Base-by-base conservation (phyloP, 2,113 vertebrate genomes). In the Chascanopsetta lugubris region DNA sequence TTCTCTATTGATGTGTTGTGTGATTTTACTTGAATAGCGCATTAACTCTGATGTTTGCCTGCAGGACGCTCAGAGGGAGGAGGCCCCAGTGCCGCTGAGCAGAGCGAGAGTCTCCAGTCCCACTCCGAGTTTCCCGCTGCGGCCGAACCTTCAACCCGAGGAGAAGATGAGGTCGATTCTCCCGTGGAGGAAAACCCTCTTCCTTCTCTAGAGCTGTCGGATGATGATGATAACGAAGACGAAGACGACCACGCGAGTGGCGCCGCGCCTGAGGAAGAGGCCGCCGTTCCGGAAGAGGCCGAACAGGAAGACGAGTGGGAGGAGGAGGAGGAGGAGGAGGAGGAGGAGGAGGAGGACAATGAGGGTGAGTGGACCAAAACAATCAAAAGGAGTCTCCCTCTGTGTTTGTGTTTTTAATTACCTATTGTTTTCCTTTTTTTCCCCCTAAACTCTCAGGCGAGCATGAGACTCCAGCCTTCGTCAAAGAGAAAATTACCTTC, bases 381-480 rank as follows among this genome's bases (percentile, higher is more conserved):
- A n/a, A n/a, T n/a, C n/a, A n/a, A n/a, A n/a, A n/a, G n/a, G n/a
- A n/a, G n/a, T n/a, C n/a, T n/a, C n/a, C n/a, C n/a, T n/a, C n/a
- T n/a, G n/a, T n/a, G n/a, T n/a, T n/a, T 8, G 8, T 43, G 42
- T 20, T 18, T 32, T 6, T 26, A 11, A n/a, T 21, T 22, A 27
- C 1, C 6, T 21, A 2, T 42, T 48, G 6, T 48, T 13, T 69
- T 40, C 3, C 11, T 7, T 2, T 70, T 30, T 43, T 55, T n/a
- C n/a, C n/a, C n/a, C n/a, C 26, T 27, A 26, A 36, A 34, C 8
- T 21, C 24, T 51, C 61, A 93, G 92, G 89, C 0, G 72, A 82
- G 0, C 69, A 84, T 61, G 79, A 88, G 71, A 93, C 92, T 2
- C 92, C 92, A 26, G 87, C 86, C 1, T 93, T 93, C 48, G 73